These are phyloP conservation scores for Drosophila flavopinicola DNA, from an alignment of 2,888 invertebrate species.

Conservation along the genomic window DNA sequence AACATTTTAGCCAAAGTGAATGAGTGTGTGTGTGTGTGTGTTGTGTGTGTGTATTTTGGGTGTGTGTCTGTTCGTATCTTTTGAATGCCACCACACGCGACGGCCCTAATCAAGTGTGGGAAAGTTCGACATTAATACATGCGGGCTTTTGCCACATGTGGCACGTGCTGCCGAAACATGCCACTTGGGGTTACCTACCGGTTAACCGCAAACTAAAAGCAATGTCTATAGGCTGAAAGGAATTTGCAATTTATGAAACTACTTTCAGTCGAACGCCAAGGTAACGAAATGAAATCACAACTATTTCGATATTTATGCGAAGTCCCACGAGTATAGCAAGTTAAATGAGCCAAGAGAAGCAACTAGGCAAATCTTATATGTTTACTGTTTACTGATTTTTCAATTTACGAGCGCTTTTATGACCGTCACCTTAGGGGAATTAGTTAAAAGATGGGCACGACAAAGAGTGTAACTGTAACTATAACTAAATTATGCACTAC, in stretches of 20 bases:
- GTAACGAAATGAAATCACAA: slow-evolving; percentile 15
- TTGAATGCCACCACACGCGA: slow-evolving; percentile 38
- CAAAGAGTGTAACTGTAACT: too few species aligned
- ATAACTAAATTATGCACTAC: too few species aligned
- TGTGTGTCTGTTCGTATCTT: slow-evolving; percentile 26
- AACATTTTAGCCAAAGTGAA: slow-evolving; percentile 22
- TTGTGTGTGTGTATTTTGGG: neutral
- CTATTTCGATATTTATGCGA: neutral
- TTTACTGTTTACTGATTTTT: slow-evolving; percentile 40
- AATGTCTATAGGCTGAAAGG: slow-evolving; percentile 10
- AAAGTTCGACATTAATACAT: slow-evolving; percentile 46
- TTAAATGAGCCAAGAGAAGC: slow-evolving; percentile 32
- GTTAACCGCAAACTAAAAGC: slow-evolving; percentile 17
- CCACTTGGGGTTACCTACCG: slow-evolving; percentile 43
- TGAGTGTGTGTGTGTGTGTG: neutral
- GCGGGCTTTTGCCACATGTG: slow-evolving; percentile 30
- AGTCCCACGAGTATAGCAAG: slow-evolving; percentile 1
- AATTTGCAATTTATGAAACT: slow-evolving; percentile 25
- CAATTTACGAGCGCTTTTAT: slow-evolving; percentile 24
- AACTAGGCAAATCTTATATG: slow-evolving; percentile 5
- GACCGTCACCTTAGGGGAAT: neutral
- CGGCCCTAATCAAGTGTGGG: slow-evolving; percentile 47
- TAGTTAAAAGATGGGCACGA: slow-evolving; percentile 1
- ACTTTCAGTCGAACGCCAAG: slow-evolving; percentile 7
- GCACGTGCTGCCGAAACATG: slow-evolving; percentile 40